Evolutionary conservation across 2,888 invertebrate species (phyloP), one percentile per base, ranked within the genome.

Genomic region (Theretra japonica): DNA sequence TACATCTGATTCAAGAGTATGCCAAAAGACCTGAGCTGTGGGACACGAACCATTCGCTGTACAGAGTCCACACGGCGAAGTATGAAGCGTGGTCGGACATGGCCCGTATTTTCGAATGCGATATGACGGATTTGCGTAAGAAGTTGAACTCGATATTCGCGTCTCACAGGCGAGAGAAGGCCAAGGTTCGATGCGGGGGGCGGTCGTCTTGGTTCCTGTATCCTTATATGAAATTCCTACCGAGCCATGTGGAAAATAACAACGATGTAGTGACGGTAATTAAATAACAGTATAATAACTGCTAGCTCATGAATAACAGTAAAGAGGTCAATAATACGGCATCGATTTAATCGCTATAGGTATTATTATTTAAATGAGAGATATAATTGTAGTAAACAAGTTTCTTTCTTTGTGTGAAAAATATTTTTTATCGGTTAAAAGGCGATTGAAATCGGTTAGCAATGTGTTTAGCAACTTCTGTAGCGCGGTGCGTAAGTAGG

Each of bases 91-190:
- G 91, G 91, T 78, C 84, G 23, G 84, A 87, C 5, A 57, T 94
- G 58, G 92, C 93, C 8, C 79, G 80, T 17, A 71, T 82, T 8
- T 91, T 92, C 76, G 84, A 89, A 7, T 91, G 91, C 72, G 90
- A 92, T 65, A 86, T 92, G 8, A 80, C 84, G 0, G 91, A 92
- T 72, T 74, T 94, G 72, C 80, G 89, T 48, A 92, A 90, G 86
- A 94, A 94, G 75, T 75, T 94, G 71, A 92, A 92, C 76, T 94
- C 94, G 0, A 80, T 94, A 57, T 86, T 94, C 76, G 94, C 94
- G 3, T 94, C 94, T 58, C 88, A 92, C 59, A 81, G 94, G 4
- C 85, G 94, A 5, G 94, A 93, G 80, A 91, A 90, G 76, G 79
- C 80, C 65, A 91, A 89, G 75, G 86, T 93, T 25, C 85, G 89